A percentile compares a stretch with the other conserved stretches of the same genome.
Conservation (phyloP, 2,113 vertebrate genomes). For the Sula dactylatra region DNA sequence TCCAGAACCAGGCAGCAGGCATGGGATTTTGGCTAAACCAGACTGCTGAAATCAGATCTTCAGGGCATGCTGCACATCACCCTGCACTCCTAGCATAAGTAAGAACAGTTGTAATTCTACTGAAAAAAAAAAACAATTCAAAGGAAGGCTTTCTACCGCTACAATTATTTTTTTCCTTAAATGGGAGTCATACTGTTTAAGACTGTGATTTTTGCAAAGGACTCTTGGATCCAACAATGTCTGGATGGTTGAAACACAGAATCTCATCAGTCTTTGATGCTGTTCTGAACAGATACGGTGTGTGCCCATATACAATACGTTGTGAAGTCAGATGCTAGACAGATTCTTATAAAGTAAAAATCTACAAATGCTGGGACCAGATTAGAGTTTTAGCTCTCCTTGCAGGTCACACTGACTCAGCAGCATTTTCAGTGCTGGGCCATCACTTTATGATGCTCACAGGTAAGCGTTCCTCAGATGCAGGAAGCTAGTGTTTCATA, state of each 20-base stretch:
- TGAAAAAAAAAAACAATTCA: not conserved
- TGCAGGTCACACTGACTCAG: not conserved
- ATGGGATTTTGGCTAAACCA: not conserved
- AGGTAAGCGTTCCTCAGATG: accelerated
- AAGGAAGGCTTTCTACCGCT: not conserved
- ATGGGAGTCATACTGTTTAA: not conserved
- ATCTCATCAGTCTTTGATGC: accelerated
- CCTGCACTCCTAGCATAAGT: not conserved
- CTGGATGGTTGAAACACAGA: too few relatives aligned
- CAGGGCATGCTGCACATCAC: accelerated
- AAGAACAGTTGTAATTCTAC: not conserved
- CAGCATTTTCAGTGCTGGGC: not conserved
- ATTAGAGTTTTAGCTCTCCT: not conserved
- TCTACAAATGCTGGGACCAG: not conserved
- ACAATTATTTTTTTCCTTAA: not conserved
- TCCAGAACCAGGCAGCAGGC: not conserved
- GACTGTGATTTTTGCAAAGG: not conserved
- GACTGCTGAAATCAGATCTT: not conserved
- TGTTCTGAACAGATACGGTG: not conserved
- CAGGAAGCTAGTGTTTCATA: not conserved
- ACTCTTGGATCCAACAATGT: accelerated
- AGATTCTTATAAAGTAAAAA: not conserved
- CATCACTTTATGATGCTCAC: not conserved
- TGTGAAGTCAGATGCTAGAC: not conserved
- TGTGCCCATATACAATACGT: accelerated